These are phyloP conservation scores for Drosophila ustulata DNA, from an alignment of 2,888 invertebrate species.

Conservation along the genomic window DNA sequence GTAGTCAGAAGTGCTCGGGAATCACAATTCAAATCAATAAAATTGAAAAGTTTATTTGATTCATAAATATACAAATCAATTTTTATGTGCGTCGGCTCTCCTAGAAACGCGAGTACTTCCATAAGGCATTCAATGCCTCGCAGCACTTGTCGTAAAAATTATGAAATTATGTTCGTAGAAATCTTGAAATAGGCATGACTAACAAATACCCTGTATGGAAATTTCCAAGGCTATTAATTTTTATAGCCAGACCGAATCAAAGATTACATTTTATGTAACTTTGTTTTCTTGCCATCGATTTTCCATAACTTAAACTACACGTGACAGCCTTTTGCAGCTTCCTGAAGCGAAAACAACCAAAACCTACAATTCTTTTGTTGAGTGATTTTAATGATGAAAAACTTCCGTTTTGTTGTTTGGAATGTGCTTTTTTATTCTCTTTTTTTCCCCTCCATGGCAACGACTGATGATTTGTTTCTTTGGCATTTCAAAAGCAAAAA, in stretches of 20 bases:
- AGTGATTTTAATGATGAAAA: slow-evolving; percentile 63
- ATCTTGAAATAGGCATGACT: not conserved
- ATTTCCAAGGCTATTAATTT: not conserved
- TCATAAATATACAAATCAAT: slow-evolving; percentile 75
- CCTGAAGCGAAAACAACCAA: not conserved
- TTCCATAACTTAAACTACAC: not conserved
- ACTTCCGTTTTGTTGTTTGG: slow-evolving; percentile 56
- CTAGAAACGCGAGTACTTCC: slow-evolving; percentile 37
- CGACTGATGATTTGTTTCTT: slow-evolving; percentile 61
- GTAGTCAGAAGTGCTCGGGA: slow-evolving; percentile 32
- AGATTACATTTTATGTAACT: not conserved
- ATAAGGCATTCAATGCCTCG: slow-evolving; percentile 37
- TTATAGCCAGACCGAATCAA: not conserved
- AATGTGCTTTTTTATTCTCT: slow-evolving; percentile 20
- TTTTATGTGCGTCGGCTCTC: slow-evolving; percentile 54
- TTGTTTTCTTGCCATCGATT: not conserved
- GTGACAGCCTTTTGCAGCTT: not conserved
- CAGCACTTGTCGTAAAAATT: slow-evolving; percentile 69
- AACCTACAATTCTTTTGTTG: slow-evolving; percentile 15
- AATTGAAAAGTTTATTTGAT: slow-evolving; percentile 70
- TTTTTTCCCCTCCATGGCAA: slow-evolving; percentile 1
- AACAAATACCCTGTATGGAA: slow-evolving; percentile 19
- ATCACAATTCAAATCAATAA: slow-evolving; percentile 71
- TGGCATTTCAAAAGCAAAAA: slow-evolving; percentile 29
- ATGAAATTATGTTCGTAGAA: slow-evolving; percentile 61